Conservation (phyloP, 2,113 vertebrate species). For the Girardinichthys multiradiatus region DNA sequence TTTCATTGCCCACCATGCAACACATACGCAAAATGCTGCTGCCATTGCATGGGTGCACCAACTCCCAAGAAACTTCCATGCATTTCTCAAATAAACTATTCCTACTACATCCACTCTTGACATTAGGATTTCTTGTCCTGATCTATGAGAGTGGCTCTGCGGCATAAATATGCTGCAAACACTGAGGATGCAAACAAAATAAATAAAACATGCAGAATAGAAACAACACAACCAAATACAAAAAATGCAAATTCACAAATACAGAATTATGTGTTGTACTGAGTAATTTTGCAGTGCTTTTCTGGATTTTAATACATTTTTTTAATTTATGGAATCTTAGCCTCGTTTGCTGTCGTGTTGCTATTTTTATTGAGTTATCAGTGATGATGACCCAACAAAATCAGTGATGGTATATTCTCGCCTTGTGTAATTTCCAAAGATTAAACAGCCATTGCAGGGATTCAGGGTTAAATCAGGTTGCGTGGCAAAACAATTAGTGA, state of each 20-base stretch:
- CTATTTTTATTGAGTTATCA: not conserved
- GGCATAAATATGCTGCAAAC: not conserved
- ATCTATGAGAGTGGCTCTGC: not conserved
- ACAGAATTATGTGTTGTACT: not conserved
- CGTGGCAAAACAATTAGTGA: constrained; percentile 29
- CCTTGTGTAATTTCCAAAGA: not conserved
- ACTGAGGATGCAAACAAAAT: not conserved
- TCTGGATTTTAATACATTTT: not conserved
- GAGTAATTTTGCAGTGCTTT: not conserved
- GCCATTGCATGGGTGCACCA: too few species aligned
- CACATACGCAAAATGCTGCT: too few species aligned
- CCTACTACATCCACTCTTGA: not conserved
- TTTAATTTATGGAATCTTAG: not conserved
- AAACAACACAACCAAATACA: not conserved
- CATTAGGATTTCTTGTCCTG: not conserved
- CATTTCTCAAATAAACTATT: too few species aligned
- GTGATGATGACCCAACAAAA: too few species aligned
- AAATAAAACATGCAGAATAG: not conserved
- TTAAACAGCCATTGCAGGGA: not conserved
- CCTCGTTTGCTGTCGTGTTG: not conserved
- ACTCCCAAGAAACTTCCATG: too few species aligned
- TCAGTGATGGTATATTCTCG: not conserved
- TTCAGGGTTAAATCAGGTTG: constrained; percentile 6
- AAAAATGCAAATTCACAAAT: too few species aligned
- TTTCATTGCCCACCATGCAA: too few species aligned